Evolutionary conservation across 2,113 vertebrate species (phyloP), one percentile per base, ranked within the genome.

Genomic region (Chionomys nivalis): DNA sequence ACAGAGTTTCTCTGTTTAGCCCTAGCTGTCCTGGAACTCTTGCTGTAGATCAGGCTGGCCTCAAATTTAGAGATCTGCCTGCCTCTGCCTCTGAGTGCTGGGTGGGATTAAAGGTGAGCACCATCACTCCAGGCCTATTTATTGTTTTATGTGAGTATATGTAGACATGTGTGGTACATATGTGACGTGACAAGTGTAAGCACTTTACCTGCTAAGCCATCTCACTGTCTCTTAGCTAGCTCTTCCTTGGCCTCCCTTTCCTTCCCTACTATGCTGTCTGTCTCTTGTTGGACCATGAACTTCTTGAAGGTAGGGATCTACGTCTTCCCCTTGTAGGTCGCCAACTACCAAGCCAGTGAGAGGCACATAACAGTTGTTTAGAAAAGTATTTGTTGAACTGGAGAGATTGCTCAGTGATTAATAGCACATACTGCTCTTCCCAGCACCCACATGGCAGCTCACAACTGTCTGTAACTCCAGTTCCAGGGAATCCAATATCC

Each of bases 361-460:
- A 87, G 61, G 72, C 78, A 52, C 39, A 68, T 87, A 75, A 90
- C 28, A 93, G 19, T 78, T 77, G 83, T 61, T 87, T 81, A 87
- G 75, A 76, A 39, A 63, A 87, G 44, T 49, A 49, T 49, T 78
- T 28, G 44, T 47, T 94, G 58, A 17, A 58, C 55, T 58, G 55
- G 17, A 58, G 55, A 58, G 55, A 58, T 58, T 19, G 55, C 5
- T 58, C 19, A 58, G 19, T 58, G 55, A 58, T 58, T 58, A 58
- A 21, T 19, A 58, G 5, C 55, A 21, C 19, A 7, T 6, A 21
- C 19, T 58, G 55, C 55, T 58, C 55, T 58, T 58, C 55, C 55
- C 5, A 58, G 55, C 55, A 58, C 55, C 55, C 16, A 21, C 6
- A 58, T 58, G 55, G 6, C 55, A 21, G 55, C 55, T 58, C 19